A percentile compares a stretch with the other conserved stretches of the same genome.
These are phyloP conservation scores for Napeogenes inachia DNA, from an alignment of 2,888 invertebrate species.

Conservation along the genomic window DNA sequence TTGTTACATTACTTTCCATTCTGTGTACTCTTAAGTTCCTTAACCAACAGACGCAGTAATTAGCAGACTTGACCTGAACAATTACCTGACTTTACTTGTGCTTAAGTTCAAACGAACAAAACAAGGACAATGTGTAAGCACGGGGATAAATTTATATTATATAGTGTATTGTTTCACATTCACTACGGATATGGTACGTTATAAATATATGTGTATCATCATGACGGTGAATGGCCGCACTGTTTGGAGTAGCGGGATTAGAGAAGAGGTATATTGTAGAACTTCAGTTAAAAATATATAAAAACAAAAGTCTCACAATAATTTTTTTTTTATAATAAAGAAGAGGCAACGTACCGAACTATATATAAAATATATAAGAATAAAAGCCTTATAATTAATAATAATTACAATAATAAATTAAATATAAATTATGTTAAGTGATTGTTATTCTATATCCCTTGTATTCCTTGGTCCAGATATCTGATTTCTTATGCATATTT, in stretches of 20 bases:
- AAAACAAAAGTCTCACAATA: background rate
- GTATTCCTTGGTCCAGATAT: background rate
- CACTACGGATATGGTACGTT: slow-evolving; percentile 16
- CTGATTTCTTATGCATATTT: background rate
- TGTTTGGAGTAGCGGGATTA: slow-evolving; percentile 59
- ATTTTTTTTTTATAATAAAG: background rate
- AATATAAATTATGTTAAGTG: background rate
- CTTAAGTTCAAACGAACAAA: background rate
- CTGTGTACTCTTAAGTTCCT: slow-evolving; percentile 21
- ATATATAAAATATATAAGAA: no score
- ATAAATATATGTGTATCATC: slow-evolving; percentile 10
- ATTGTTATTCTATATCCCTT: background rate
- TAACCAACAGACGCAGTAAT: background rate
- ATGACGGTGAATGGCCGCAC: slow-evolving; percentile 45
- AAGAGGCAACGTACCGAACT: background rate
- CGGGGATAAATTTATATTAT: no score
- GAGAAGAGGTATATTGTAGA: slow-evolving; percentile 1
- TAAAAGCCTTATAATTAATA: no score
- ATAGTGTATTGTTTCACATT: no score
- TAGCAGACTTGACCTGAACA: slow-evolving; percentile 3
- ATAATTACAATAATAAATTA: background rate
- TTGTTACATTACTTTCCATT: slow-evolving; percentile 24
- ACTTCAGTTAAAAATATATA: background rate
- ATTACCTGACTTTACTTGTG: background rate
- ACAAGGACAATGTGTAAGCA: background rate